These are phyloP conservation scores for Eustalomyia histrio DNA, from an alignment of 2,888 invertebrate species.

Conservation along the genomic window DNA sequence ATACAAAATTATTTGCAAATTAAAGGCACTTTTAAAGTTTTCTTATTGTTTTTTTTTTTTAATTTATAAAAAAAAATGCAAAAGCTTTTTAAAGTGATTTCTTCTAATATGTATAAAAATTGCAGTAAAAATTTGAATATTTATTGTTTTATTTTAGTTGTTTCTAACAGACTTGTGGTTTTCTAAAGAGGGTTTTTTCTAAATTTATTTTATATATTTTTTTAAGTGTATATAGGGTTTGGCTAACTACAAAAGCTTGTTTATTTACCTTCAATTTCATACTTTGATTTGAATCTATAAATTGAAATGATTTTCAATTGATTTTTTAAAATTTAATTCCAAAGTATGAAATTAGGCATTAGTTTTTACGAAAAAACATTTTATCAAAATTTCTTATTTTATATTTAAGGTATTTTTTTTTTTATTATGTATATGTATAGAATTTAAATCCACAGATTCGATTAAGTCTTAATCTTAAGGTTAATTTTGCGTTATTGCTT, in stretches of 20 bases:
- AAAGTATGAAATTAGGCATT: too few relatives aligned
- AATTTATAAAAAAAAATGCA: slow-evolving; percentile 29
- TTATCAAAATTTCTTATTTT: slow-evolving; percentile 53
- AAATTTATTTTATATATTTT: slow-evolving; percentile 1
- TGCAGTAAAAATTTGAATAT: slow-evolving; percentile 40
- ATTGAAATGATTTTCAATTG: too few relatives aligned
- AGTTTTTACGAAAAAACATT: slow-evolving; percentile 54
- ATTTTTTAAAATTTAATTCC: too few relatives aligned
- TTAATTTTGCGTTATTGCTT: neutral
- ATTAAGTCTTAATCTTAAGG: neutral
- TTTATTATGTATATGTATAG: neutral
- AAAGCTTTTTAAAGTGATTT: slow-evolving; percentile 27
- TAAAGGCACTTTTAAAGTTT: slow-evolving; percentile 62
- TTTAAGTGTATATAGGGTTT: slow-evolving; percentile 18
- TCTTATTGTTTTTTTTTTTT: slow-evolving; percentile 13
- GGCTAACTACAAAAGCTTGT: slow-evolving; percentile 59
- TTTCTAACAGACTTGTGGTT: slow-evolving; percentile 57
- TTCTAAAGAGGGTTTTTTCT: slow-evolving; percentile 34
- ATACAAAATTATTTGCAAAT: neutral
- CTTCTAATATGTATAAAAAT: slow-evolving; percentile 54
- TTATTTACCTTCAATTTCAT: neutral
- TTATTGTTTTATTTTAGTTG: slow-evolving; percentile 47
- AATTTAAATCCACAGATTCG: slow-evolving; percentile 9
- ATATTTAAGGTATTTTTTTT: neutral
- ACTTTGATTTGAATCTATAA: neutral